Evolutionary conservation across 2,113 vertebrate genomes (phyloP).

Genomic region (Sinocyclocheilus rhinocerous): DNA sequence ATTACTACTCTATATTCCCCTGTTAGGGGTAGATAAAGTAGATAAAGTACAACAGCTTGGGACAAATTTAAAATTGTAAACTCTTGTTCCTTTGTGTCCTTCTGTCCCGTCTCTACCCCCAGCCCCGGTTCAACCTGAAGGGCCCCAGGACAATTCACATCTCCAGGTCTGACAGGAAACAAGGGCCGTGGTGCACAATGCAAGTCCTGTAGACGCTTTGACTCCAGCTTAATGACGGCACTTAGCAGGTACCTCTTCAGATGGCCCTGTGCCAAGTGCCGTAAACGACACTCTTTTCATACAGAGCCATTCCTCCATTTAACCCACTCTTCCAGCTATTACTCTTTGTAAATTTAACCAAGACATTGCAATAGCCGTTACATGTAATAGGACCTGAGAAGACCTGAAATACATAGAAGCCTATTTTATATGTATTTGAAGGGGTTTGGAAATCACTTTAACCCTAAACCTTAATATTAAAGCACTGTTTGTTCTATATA

Average conservation of each 20-base stretch:
- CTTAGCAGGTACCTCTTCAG: slow-evolving; percentile 62
- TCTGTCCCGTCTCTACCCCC: slow-evolving; percentile 31
- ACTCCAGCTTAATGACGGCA: slow-evolving; percentile 63
- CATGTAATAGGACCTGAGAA: not conserved
- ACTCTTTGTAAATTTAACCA: slow-evolving; percentile 1
- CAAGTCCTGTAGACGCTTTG: slow-evolving; percentile 59
- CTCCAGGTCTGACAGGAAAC: slow-evolving; percentile 59
- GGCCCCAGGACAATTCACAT: slow-evolving; percentile 54
- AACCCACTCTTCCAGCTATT: not conserved
- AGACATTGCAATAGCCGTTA: no score
- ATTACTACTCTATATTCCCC: no score
- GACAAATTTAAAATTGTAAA: no score
- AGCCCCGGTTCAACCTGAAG: slow-evolving; percentile 23
- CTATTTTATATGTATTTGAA: not conserved
- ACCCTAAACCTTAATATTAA: not conserved
- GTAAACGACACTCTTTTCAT: slow-evolving; percentile 43
- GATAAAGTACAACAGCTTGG: no score
- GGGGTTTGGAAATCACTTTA: not conserved
- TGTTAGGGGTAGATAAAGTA: not conserved
- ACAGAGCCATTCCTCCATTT: slow-evolving; percentile 18
- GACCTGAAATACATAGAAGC: not conserved
- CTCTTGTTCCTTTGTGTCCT: slow-evolving; percentile 31
- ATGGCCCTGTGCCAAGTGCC: slow-evolving; percentile 25
- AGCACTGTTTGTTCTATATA: no score
- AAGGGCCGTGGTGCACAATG: slow-evolving; percentile 52